These are phyloP conservation scores for Enteromius unitaeniatus DNA, from an alignment of 2,797 vertebrate species.

Conservation along the genomic window DNA sequence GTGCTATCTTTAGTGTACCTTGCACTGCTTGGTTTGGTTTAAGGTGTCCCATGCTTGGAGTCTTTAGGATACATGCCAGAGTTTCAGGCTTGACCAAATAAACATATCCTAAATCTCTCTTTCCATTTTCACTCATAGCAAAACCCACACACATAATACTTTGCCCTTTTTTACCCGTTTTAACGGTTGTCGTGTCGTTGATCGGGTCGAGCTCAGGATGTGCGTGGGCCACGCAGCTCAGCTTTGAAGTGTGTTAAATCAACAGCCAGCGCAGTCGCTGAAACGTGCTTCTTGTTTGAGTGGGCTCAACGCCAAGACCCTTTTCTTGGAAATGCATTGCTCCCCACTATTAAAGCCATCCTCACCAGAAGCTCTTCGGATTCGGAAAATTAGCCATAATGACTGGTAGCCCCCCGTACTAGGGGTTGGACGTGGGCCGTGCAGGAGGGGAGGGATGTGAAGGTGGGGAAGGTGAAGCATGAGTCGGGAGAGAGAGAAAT, in stretches of 20 bases:
- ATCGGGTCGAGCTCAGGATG: constrained; percentile 18
- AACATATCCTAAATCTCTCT: constrained; percentile 8
- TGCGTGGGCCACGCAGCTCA: constrained; percentile 44
- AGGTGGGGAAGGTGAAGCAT: constrained; percentile 29
- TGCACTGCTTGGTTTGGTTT: constrained; percentile 12
- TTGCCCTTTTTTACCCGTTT: constrained; percentile 15
- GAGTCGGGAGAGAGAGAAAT: constrained; percentile 32
- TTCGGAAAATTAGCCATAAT: constrained; percentile 60
- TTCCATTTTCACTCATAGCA: constrained; percentile 4
- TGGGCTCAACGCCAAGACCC: constrained; percentile 45
- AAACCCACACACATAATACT: constrained; percentile 24
- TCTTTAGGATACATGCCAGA: constrained; percentile 3
- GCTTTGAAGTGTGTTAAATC: constrained; percentile 59
- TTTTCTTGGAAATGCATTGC: constrained; percentile 58
- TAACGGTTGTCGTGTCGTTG: constrained; percentile 29
- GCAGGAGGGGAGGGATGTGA: constrained; percentile 44
- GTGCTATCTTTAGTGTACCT: background rate
- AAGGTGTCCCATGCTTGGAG: constrained; percentile 3
- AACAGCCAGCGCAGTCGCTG: constrained; percentile 42
- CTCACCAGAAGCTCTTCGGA: constrained; percentile 57
- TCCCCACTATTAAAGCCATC: constrained; percentile 46
- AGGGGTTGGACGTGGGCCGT: constrained; percentile 39
- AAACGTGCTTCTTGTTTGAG: constrained; percentile 55
- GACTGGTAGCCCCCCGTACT: constrained; percentile 49
- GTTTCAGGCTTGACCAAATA: constrained; percentile 16